These are phyloP conservation scores for Haemorhous mexicanus DNA, from an alignment of 2,113 vertebrate genomes.

Conservation along the genomic window DNA sequence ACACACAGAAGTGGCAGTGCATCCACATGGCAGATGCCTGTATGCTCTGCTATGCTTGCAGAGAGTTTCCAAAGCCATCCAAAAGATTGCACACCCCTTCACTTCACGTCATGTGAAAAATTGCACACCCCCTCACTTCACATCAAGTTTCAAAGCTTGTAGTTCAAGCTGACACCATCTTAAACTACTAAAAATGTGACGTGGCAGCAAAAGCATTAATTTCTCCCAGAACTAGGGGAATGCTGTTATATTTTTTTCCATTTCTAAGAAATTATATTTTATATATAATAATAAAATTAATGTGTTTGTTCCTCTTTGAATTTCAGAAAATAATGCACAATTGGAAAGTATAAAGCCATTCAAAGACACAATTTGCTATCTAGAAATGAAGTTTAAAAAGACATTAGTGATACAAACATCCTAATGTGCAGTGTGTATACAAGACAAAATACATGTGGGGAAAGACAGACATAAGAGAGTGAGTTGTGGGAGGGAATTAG, in stretches of 20 bases:
- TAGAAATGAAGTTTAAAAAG: neutral
- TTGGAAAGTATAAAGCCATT: neutral
- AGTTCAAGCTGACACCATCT: neutral
- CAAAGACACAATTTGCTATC: neutral
- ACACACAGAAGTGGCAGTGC: rapidly evolving
- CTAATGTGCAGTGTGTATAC: neutral
- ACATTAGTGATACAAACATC: neutral
- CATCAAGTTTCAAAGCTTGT: neutral
- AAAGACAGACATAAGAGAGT: neutral
- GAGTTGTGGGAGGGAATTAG: neutral
- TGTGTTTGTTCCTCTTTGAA: neutral
- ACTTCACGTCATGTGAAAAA: neutral
- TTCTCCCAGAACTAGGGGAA: neutral
- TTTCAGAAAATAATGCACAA: neutral
- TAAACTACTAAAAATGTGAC: neutral
- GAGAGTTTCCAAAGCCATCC: neutral
- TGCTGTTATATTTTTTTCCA: conserved; percentile 31
- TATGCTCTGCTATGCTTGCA: neutral
- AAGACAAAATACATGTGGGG: neutral
- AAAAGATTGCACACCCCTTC: neutral
- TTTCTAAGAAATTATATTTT: neutral
- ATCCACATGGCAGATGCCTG: neutral
- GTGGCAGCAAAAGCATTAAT: neutral
- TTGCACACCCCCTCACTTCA: neutral
- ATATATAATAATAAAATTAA: neutral